These are phyloP conservation scores for Chrysolina haemoptera DNA, from an alignment of 2,888 invertebrate genomes.

Conservation along the genomic window DNA sequence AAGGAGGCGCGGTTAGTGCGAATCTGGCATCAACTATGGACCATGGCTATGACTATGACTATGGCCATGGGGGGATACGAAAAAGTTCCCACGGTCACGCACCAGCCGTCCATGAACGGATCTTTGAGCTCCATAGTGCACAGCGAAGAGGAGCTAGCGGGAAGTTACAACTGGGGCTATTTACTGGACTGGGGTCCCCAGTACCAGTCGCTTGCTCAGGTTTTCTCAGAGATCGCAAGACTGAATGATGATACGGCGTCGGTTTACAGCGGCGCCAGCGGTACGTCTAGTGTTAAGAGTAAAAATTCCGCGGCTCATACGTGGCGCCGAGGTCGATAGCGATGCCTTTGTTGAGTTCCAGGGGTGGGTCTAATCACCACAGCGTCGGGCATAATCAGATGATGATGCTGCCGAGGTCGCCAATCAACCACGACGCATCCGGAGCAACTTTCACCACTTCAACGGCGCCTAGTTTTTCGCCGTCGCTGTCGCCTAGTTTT, in stretches of 20 bases:
- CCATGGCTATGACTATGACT: too few relatives aligned
- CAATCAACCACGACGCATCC: conserved; percentile 91
- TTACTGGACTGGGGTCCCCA: conserved; percentile 97
- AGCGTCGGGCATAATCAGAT: conserved; percentile 74
- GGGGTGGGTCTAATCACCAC: conserved; percentile 73
- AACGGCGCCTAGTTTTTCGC: too few relatives aligned
- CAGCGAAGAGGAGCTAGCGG: conserved; percentile 96
- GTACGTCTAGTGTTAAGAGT: conserved; percentile 81
- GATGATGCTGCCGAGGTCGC: conserved; percentile 87
- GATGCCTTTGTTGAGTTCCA: conserved; percentile 80
- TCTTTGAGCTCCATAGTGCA: conserved; percentile 95
- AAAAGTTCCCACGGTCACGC: conserved; percentile 75
- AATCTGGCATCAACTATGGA: conserved; percentile 78
- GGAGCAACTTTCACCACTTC: conserved; percentile 83
- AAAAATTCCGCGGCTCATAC: conserved; percentile 72
- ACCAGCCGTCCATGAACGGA: conserved; percentile 90
- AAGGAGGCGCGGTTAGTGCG: conserved; percentile 71
- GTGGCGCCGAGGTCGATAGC: conserved; percentile 91
- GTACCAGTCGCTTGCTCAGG: conserved; percentile 97
- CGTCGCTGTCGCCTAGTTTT: conserved; percentile 96
- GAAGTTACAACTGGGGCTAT: conserved; percentile 99
- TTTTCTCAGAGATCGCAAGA: conserved; percentile 97
- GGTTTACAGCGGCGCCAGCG: conserved; percentile 84
- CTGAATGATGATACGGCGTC: conserved; percentile 94
- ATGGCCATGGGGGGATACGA: conserved; percentile 80